Percentiles rank a stretch among this genome's conserved stretches.
Evolutionary conservation across 2,797 vertebrate species (phyloP).

Genomic region (Periparus ater): DNA sequence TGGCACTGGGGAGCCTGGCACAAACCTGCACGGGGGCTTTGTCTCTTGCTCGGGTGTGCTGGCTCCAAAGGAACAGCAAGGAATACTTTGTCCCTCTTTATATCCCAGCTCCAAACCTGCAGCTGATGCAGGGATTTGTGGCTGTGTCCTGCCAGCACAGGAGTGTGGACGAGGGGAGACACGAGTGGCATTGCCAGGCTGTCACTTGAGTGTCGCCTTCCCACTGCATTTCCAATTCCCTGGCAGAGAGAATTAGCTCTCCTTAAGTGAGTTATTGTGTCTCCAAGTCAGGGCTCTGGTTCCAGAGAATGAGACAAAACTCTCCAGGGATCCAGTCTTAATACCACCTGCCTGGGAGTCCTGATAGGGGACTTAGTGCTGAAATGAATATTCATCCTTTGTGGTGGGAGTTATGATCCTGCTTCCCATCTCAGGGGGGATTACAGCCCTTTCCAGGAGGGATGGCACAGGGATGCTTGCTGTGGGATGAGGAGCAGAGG

Average conservation of each 20-base stretch:
- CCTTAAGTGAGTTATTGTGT: slow-evolving; percentile 46
- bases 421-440: background rate
- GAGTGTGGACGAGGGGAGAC: background rate
- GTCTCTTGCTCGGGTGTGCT: background rate
- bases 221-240: background rate
- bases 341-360: slow-evolving; percentile 27
- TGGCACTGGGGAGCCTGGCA: background rate
- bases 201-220: background rate
- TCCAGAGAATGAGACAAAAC: slow-evolving; percentile 63
- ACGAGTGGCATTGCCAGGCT: background rate
- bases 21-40: background rate
- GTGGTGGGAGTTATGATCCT: background rate
- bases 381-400: slow-evolving; percentile 47
- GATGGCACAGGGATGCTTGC: background rate
- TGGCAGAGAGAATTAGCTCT: background rate
- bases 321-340: slow-evolving; percentile 5
- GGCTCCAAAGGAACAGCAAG: background rate
- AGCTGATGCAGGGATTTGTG: background rate
- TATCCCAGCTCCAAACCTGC: background rate
- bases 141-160: background rate
- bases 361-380: background rate
- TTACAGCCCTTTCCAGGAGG: background rate
- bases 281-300: slow-evolving; percentile 56
- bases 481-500: background rate
- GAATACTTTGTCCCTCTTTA: background rate